phyloP scores from a whole-genome alignment of 2,113 vertebrate genomes.

The Cynoglossus semilaevis region DNA sequence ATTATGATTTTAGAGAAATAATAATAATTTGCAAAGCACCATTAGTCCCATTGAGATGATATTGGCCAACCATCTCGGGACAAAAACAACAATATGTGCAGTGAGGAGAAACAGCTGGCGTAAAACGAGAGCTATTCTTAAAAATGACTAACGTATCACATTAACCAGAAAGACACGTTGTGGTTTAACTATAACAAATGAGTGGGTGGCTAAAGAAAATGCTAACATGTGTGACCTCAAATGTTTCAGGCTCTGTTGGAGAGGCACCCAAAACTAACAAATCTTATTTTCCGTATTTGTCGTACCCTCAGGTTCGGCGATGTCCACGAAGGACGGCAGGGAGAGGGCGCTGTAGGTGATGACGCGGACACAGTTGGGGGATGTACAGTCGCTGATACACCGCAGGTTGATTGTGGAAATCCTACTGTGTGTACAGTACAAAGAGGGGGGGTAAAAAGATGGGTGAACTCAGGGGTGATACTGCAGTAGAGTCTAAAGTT shows the following conservation, averaged over 20 bases:
- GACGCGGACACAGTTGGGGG: conserved; percentile 17
- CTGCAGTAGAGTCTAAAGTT: neutral
- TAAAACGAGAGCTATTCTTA: too few species aligned
- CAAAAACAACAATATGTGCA: too few species aligned
- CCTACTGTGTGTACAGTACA: conserved; percentile 3
- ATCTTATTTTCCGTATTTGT: neutral
- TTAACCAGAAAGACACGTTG: too few species aligned
- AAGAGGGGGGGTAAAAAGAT: neutral
- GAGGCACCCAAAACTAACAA: neutral
- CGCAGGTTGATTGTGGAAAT: conserved; percentile 8
- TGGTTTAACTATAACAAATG: too few species aligned
- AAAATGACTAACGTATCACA: too few species aligned
- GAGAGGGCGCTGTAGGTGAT: conserved; percentile 52
- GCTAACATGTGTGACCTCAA: neutral
- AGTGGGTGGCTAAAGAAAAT: too few species aligned
- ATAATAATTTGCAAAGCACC: too few species aligned
- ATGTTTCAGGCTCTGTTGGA: neutral
- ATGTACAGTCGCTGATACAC: conserved; percentile 47
- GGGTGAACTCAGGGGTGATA: neutral
- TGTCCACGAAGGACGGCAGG: conserved; percentile 40
- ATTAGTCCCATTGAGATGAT: too few species aligned
- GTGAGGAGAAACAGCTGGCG: too few species aligned
- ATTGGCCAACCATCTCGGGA: too few species aligned
- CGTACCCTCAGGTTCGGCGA: conserved; percentile 42
- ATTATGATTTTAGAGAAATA: too few species aligned